A percentile compares a stretch with the other conserved stretches of the same genome.
These are phyloP conservation scores for Cynoglossus semilaevis DNA, from an alignment of 2,113 vertebrate species.

Conservation along the genomic window DNA sequence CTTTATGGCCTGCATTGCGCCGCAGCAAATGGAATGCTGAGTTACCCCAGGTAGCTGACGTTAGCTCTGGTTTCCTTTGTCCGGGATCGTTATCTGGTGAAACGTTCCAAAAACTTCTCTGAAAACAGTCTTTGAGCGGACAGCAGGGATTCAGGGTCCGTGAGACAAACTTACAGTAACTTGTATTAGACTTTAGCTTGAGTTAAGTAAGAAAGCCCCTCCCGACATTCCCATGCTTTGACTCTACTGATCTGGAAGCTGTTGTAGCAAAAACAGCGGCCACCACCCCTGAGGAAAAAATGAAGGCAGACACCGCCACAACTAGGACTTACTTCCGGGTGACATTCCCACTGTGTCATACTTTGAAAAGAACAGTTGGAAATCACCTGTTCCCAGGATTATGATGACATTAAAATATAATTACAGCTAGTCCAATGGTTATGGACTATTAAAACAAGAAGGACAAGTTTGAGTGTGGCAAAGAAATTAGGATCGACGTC, in stretches of 20 bases:
- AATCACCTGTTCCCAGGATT: no score
- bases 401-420: no score
- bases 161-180: conserved; percentile 21
- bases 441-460: not conserved
- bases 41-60: conserved; percentile 63
- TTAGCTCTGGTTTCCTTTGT: conserved; percentile 70
- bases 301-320: conserved; percentile 12
- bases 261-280: conserved; percentile 65
- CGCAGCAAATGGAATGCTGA: conserved; percentile 58
- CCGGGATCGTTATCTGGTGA: conserved; percentile 42
- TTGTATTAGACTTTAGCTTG: conserved; percentile 40
- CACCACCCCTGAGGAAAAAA: conserved; percentile 66
- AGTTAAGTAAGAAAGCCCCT: conserved; percentile 45
- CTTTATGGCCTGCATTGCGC: conserved; percentile 95
- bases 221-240: conserved; percentile 70
- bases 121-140: not conserved
- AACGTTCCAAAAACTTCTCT: conserved; percentile 28
- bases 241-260: conserved; percentile 40
- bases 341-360: conserved; percentile 41
- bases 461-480: conserved; percentile 43
- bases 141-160: not conserved
- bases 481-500: conserved; percentile 35
- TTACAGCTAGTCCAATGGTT: not conserved
- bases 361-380: not conserved
- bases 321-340: not conserved